phyloP scores from a whole-genome alignment of 2,113 vertebrate species.

The Athene noctua region DNA sequence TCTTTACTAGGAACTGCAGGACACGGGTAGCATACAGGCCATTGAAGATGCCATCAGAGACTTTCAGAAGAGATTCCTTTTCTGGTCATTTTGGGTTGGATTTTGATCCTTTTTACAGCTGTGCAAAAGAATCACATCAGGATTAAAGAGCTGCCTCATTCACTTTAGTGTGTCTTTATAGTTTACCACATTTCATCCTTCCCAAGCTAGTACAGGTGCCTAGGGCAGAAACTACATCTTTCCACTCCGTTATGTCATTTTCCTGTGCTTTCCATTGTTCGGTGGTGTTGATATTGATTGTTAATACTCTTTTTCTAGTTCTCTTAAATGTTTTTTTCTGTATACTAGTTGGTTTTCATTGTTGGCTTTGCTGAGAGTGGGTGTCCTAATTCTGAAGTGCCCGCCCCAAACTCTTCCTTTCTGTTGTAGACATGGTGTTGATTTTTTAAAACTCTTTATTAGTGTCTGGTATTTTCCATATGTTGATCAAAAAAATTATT shows the following conservation, averaged over 20 bases:
- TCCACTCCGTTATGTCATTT: neutral
- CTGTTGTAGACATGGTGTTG: neutral
- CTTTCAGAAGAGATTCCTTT: neutral
- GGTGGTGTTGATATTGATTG: neutral
- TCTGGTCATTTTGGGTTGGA: neutral
- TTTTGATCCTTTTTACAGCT: neutral
- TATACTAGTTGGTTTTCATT: neutral
- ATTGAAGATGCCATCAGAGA: neutral
- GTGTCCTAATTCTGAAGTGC: neutral
- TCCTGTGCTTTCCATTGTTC: neutral
- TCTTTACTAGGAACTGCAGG: neutral
- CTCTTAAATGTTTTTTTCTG: neutral
- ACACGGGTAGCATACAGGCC: neutral
- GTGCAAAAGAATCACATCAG: neutral
- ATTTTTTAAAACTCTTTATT: neutral
- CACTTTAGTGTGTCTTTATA: neutral
- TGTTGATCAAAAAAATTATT: neutral
- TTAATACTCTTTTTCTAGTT: neutral
- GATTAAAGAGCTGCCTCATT: neutral
- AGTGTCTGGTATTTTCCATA: neutral
- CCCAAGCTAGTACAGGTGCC: neutral
- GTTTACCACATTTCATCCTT: conserved; percentile 5
- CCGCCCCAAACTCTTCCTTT: fast-evolving
- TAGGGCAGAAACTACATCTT: neutral
- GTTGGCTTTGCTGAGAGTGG: neutral